A percentile compares a stretch with the other conserved stretches of the same genome.
Evolutionary conservation across 2,113 vertebrate genomes (phyloP).

Genomic region (Melanerpes aurifrons): DNA sequence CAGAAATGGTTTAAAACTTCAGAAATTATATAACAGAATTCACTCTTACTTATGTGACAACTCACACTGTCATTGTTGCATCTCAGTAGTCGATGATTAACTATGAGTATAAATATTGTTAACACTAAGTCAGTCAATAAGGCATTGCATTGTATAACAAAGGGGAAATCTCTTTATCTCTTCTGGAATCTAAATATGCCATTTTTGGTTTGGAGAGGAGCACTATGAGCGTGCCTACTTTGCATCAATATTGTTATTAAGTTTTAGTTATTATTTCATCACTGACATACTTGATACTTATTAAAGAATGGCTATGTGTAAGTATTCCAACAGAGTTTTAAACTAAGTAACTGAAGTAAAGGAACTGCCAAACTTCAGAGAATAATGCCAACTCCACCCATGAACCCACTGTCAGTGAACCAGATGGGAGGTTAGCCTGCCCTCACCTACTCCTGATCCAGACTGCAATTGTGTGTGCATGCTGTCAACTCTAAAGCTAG

Average conservation of each 20-base stretch:
- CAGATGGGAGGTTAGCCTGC: not conserved
- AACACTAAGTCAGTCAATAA: not conserved
- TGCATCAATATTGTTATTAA: not conserved
- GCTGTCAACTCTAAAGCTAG: not conserved
- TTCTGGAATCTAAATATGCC: not conserved
- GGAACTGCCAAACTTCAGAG: not conserved
- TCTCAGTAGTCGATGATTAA: constrained; percentile 11
- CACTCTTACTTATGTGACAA: not conserved
- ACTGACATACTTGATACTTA: not conserved
- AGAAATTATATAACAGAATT: not conserved
- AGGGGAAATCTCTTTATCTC: not conserved
- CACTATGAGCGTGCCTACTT: not conserved
- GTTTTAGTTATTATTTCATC: not conserved
- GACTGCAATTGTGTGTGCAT: not conserved
- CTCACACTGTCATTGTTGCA: not conserved
- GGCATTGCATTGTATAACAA: not conserved
- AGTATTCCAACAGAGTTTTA: not conserved
- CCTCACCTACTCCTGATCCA: not conserved
- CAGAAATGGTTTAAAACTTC: too few species aligned
- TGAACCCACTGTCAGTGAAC: not conserved
- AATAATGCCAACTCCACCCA: not conserved
- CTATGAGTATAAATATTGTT: not conserved
- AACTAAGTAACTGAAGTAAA: not conserved
- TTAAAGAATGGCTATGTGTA: not conserved
- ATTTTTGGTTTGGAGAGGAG: not conserved